Conservation (phyloP, 1,140 invertebrate species). For the Orussus abietinus region DNA sequence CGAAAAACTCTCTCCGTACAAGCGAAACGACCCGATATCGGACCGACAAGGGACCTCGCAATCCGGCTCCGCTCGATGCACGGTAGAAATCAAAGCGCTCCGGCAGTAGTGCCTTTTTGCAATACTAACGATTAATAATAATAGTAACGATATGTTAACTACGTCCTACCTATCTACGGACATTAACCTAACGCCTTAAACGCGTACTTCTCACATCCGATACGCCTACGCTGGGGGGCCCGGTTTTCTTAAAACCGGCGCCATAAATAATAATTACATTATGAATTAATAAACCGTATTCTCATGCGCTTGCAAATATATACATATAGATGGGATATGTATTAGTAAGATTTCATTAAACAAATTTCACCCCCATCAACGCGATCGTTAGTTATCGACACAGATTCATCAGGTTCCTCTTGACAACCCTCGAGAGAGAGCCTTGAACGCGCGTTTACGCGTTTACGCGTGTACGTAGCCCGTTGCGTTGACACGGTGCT, state of each 20-base stretch:
- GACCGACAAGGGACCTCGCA: too few relatives aligned
- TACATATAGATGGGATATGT: constrained; percentile 52
- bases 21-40: too few relatives aligned
- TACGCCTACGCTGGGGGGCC: constrained; percentile 22
- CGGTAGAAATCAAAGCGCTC: constrained; percentile 35
- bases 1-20: too few relatives aligned
- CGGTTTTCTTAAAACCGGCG: constrained; percentile 29
- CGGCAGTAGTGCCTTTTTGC: constrained; percentile 31
- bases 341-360: constrained; percentile 30
- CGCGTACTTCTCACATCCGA: constrained; percentile 22
- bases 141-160: constrained; percentile 48
- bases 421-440: constrained; percentile 45
- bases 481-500: constrained; percentile 22
- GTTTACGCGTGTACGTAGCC: constrained; percentile 15
- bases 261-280: constrained; percentile 38
- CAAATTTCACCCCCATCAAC: constrained; percentile 22
- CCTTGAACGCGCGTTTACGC: too few relatives aligned
- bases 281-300: constrained; percentile 39
- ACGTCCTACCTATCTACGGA: constrained; percentile 33
- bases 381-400: constrained; percentile 39
- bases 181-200: constrained; percentile 41
- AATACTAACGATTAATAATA: constrained; percentile 29
- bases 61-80: too few relatives aligned
- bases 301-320: constrained; percentile 47
- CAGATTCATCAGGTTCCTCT: constrained; percentile 31